Evolutionary conservation across 1,140 invertebrate genomes (phyloP).

Genomic region (Zelostemma sp.): DNA sequence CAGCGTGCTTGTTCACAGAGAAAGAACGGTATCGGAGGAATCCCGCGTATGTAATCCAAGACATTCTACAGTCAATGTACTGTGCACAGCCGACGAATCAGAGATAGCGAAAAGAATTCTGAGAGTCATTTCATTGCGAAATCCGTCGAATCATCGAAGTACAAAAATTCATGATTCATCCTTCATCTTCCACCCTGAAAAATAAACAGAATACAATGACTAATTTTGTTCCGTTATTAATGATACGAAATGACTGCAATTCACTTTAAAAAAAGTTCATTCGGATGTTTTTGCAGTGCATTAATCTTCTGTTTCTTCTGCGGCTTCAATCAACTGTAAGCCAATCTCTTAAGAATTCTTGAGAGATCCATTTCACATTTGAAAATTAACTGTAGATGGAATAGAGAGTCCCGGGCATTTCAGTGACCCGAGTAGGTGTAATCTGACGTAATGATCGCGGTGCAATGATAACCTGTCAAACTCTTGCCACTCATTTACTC

Average conservation of each 20-base stretch:
- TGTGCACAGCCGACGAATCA: slow-evolving; percentile 15
- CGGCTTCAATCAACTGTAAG: slow-evolving; percentile 14
- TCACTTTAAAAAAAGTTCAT: background rate
- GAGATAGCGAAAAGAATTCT: too few species aligned
- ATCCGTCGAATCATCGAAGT: too few species aligned
- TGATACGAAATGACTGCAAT: too few species aligned
- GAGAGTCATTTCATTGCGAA: too few species aligned
- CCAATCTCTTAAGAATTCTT: slow-evolving; percentile 17
- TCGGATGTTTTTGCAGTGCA: slow-evolving; percentile 15
- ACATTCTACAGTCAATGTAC: slow-evolving; percentile 22
- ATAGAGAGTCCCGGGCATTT: slow-evolving; percentile 15
- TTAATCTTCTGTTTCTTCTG: slow-evolving; percentile 17
- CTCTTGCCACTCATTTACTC: slow-evolving; percentile 11
- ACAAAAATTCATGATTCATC: too few species aligned
- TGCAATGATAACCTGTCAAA: slow-evolving; percentile 31
- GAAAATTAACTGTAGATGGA: slow-evolving; percentile 9
- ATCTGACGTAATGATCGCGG: slow-evolving; percentile 28
- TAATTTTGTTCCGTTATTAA: background rate
- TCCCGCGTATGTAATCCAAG: slow-evolving; percentile 18
- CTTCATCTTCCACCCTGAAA: too few species aligned
- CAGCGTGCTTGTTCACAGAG: background rate
- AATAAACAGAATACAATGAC: slow-evolving; percentile 1
- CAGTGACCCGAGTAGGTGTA: slow-evolving; percentile 1
- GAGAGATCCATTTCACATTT: slow-evolving; percentile 24
- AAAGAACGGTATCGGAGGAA: slow-evolving; percentile 17